These are phyloP conservation scores for Dascillus cervinus DNA, from an alignment of 2,888 invertebrate species.

Conservation along the genomic window DNA sequence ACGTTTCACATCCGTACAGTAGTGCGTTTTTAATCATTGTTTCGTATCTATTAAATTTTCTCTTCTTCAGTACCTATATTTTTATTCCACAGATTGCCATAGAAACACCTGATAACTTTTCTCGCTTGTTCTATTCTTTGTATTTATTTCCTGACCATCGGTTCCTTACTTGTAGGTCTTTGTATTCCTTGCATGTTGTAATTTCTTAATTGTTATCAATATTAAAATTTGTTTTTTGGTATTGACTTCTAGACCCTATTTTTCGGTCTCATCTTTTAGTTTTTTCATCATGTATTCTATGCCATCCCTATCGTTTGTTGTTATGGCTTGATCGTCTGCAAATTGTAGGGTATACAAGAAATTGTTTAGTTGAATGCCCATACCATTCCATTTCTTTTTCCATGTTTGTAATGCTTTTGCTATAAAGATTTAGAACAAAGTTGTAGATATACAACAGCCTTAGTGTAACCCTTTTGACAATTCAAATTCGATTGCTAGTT, in stretches of 20 bases:
- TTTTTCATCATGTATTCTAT: conserved; percentile 3
- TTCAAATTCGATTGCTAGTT: conserved; percentile 4
- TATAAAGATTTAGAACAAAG: conserved; percentile 14
- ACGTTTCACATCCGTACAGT: conserved; percentile 5
- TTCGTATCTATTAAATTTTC: conserved; percentile 4
- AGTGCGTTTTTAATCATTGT: conserved; percentile 7
- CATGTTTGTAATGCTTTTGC: conserved; percentile 6
- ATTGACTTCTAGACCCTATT: conserved; percentile 1
- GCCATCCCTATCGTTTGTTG: conserved; percentile 4
- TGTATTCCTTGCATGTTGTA: conserved; percentile 3
- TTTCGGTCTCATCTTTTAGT: conserved; percentile 1
- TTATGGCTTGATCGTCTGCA: no score
- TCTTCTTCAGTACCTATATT: conserved; percentile 5
- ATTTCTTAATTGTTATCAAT: conserved; percentile 2
- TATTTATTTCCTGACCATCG: conserved; percentile 4
- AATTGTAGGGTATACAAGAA: conserved; percentile 4
- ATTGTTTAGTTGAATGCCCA: conserved; percentile 2
- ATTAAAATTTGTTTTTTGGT: conserved; percentile 3
- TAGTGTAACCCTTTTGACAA: conserved; percentile 3
- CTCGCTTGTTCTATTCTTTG: no score
- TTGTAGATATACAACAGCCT: conserved; percentile 7
- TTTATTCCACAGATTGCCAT: conserved; percentile 4
- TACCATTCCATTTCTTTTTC: conserved; percentile 8
- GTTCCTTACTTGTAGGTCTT: conserved; percentile 1
- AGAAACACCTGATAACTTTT: conserved; percentile 2